These are phyloP conservation scores for Hiodon alosoides DNA, from an alignment of 2,113 vertebrate species.

Conservation along the genomic window DNA sequence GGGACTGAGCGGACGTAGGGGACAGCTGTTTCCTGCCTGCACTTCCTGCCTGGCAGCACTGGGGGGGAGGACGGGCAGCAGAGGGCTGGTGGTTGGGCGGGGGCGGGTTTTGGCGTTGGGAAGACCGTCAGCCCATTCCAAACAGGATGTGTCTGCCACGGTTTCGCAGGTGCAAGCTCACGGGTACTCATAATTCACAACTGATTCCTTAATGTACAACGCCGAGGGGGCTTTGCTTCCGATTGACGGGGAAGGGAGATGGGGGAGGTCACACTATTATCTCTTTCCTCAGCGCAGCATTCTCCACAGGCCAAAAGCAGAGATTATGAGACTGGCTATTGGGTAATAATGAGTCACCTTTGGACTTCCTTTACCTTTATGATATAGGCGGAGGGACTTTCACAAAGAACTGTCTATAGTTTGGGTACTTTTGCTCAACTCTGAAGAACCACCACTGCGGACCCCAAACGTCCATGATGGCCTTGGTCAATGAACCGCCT, in stretches of 20 bases:
- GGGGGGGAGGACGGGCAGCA: conserved; percentile 12
- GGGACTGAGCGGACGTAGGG: conserved; percentile 51
- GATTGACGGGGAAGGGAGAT: neutral
- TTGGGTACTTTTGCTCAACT: neutral
- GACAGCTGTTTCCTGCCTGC: conserved; percentile 72
- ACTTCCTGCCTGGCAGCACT: conserved; percentile 53
- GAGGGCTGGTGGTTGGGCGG: neutral
- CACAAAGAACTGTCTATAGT: neutral
- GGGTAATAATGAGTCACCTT: conserved; percentile 11
- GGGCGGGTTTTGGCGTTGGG: conserved; percentile 15
- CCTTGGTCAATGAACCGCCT: neutral
- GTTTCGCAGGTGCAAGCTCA: conserved; percentile 50
- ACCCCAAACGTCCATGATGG: neutral
- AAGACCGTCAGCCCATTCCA: conserved; percentile 44
- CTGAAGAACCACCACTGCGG: neutral
- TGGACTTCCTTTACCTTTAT: neutral
- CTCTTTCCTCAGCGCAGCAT: conserved; percentile 11
- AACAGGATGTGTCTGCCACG: conserved; percentile 55
- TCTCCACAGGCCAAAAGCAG: conserved; percentile 12
- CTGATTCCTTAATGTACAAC: conserved; percentile 29
- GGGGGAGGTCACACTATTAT: conserved; percentile 24
- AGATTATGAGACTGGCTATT: conserved; percentile 3
- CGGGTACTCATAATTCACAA: conserved; percentile 29
- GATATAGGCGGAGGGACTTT: neutral
- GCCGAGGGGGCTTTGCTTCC: conserved; percentile 21